Evolutionary conservation across 2,888 invertebrate genomes (phyloP).

Genomic region (Mongoloraphidia duomilia): DNA sequence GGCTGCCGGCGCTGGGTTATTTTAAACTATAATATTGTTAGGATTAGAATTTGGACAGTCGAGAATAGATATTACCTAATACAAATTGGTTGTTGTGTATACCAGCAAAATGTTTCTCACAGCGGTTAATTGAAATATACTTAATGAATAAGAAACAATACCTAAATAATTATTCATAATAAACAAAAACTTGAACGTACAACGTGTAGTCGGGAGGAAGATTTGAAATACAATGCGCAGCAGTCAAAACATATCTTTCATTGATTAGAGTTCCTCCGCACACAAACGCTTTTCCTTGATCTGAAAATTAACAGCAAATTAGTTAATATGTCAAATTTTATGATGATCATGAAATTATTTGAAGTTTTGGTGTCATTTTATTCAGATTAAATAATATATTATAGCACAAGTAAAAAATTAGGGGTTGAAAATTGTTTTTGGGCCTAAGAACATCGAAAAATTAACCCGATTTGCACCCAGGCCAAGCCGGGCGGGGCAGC

Average conservation of each 20-base stretch:
- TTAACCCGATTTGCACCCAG: too few relatives aligned
- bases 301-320: slow-evolving; percentile 15
- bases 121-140: too few relatives aligned
- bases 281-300: slow-evolving; percentile 20
- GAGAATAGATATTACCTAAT: too few relatives aligned
- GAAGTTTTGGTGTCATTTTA: not conserved
- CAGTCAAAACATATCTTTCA: slow-evolving; percentile 38
- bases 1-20: too few relatives aligned
- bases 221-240: slow-evolving; percentile 38
- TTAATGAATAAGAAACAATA: not conserved
- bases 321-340: not conserved
- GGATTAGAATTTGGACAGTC: too few relatives aligned
- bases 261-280: slow-evolving; percentile 40
- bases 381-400: not conserved
- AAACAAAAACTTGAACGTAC: not conserved
- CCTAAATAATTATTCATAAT: not conserved
- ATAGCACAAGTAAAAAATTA: not conserved
- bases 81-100: too few relatives aligned
- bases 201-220: slow-evolving; percentile 14
- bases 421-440: not conserved
- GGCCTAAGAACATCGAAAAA: too few relatives aligned
- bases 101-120: too few relatives aligned
- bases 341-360: not conserved
- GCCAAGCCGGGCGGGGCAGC: too few relatives aligned
- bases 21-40: too few relatives aligned